Conservation (phyloP, 2,888 invertebrate species). For the Rutpela maculata region DNA sequence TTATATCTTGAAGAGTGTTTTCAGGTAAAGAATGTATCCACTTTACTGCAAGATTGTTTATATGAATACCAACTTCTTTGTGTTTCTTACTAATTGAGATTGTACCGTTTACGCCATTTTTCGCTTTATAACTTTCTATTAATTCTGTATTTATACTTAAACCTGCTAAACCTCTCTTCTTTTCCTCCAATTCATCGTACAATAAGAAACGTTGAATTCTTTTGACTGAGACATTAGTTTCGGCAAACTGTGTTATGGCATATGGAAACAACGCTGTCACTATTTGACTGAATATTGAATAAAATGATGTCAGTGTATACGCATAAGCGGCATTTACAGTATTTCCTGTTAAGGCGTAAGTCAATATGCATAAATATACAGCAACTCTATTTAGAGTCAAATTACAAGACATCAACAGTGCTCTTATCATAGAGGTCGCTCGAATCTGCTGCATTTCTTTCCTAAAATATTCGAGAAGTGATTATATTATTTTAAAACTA, state of each 20-base stretch:
- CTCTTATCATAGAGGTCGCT: slow-evolving; percentile 80
- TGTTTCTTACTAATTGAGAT: background rate
- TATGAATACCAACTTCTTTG: slow-evolving; percentile 42
- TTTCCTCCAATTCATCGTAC: slow-evolving; percentile 61
- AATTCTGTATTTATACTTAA: too few species aligned
- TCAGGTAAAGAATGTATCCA: slow-evolving; percentile 74
- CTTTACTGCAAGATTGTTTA: slow-evolving; percentile 78
- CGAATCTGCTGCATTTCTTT: slow-evolving; percentile 82
- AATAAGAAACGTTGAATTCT: slow-evolving; percentile 77
- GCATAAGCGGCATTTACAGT: slow-evolving; percentile 78
- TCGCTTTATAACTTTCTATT: background rate
- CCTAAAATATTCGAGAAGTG: slow-evolving; percentile 72
- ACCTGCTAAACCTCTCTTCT: background rate
- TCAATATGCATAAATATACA: slow-evolving; percentile 86
- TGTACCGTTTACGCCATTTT: background rate
- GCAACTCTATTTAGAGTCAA: slow-evolving; percentile 90
- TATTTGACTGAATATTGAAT: slow-evolving; percentile 81
- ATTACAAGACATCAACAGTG: slow-evolving; percentile 78
- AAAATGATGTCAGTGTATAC: slow-evolving; percentile 86
- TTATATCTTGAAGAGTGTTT: slow-evolving; percentile 78
- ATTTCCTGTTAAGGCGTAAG: slow-evolving; percentile 82
- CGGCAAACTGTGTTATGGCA: slow-evolving; percentile 83
- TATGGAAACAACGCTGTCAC: slow-evolving; percentile 81
- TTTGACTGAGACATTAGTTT: slow-evolving; percentile 71
- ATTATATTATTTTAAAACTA: too few species aligned